Percentiles rank a stretch among this genome's conserved stretches.
Conservation (phyloP, 2,113 vertebrate genomes). For the Chionomys nivalis region DNA sequence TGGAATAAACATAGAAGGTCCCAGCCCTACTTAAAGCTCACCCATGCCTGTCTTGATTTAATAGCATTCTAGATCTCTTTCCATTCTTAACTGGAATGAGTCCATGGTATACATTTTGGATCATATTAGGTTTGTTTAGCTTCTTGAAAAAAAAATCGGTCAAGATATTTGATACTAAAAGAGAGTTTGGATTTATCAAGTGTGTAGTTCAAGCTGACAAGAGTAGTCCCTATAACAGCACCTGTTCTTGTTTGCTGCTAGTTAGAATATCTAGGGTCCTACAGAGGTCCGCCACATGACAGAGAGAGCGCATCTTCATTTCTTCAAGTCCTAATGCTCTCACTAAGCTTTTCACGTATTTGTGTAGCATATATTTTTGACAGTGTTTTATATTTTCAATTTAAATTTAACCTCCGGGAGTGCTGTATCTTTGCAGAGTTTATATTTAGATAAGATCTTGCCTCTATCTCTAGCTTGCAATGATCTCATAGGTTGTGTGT, state of each 20-base stretch:
- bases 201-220: neutral
- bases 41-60: neutral
- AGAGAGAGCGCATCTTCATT: neutral
- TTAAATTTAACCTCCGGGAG: conserved; percentile 27
- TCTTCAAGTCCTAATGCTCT: neutral
- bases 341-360: conserved; percentile 7
- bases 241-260: neutral
- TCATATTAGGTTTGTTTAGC: neutral
- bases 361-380: conserved; percentile 4
- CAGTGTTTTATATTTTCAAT: conserved; percentile 34
- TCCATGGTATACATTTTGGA: neutral
- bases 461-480: neutral
- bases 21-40: neutral
- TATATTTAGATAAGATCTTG: conserved; percentile 42
- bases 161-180: neutral
- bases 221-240: accelerated
- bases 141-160: neutral
- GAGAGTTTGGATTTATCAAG: neutral
- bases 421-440: neutral
- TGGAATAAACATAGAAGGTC: neutral
- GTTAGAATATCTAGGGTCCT: neutral
- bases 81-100: neutral
- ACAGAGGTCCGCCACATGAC: neutral
- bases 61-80: neutral
- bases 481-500: neutral